Base-by-base conservation (phyloP, 1,140 invertebrate species). In the Dreissena rostriformis region DNA sequence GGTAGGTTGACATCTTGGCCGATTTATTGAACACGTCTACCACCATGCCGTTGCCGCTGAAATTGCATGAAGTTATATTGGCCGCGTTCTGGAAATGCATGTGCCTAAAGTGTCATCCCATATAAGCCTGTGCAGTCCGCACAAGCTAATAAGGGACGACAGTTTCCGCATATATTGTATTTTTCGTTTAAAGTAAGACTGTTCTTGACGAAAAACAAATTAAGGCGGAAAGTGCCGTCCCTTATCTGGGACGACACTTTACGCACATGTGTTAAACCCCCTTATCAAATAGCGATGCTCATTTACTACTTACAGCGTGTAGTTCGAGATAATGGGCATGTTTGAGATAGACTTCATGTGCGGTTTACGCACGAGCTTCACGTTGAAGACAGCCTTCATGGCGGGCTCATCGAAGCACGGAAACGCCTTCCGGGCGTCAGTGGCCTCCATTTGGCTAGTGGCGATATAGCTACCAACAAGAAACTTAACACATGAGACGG, bases 321-420 rank as follows among this genome's bases (percentile, higher is more conserved):
- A 22, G 24, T 22, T 71, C 6, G 12, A 82, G 19, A 71, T 80
- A 10, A 91, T 75, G 8, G 90, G 89, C 97, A 98, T 98, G 90
- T 99, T 99, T 82, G 97, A 97, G 7, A 98, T 92, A 0, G 96
- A 95, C 0, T 93, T 95, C 89, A 95, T 96, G 55, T 85, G 28
- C 66, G 95, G 93, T 52, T 95, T 93, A 84, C 96, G 95, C 0
- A 95, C 95, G 0, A 99, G 91, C 22, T 94, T 96, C 6, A 98
- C 95, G 39, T 94, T 94, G 90, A 98, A 99, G 12, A 94, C 96
- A 0, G 98, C 97, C 91, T 99, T 99, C 88, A 97, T 95, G 6
- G 94, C 95, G 0, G 98, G 98, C 90, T 99, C 98, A 91, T 99
- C 98, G 91, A 99, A 99, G 93, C 98, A 99, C 0, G 98, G 98